Evolutionary conservation across 2,797 vertebrate species (phyloP), one percentile per base, ranked within the genome.

Genomic region (Gymnocypris eckloni): DNA sequence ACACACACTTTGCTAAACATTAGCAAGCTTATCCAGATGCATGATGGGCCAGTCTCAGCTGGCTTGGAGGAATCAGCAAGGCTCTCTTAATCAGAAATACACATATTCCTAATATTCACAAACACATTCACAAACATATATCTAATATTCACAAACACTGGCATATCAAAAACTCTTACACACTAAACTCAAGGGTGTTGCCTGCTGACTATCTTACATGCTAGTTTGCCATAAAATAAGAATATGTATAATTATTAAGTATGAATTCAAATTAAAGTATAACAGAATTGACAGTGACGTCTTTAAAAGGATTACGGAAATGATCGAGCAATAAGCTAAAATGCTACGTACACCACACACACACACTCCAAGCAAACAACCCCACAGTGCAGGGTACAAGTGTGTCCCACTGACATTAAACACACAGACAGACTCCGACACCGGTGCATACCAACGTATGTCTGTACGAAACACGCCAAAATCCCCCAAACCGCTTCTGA

Each of bases 41-140:
- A 87, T 87, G 81, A 84, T 84, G 85, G 89, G 81, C 54, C 71
- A 85, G 70, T 67, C 61, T 87, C 75, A 89, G 86, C 82, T 70
- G 82, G 59, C 56, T 79, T 59, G 73, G 70, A 87, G 84, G 77
- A 88, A 66, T 82, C 86, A 79, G 76, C 82, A 88, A 70, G 79
- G 43, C 70, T 41, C 43, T 7, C 69, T 48, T 18, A 39, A n/a
- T 59, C 83, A 75, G 13, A 66, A 15, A 16, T 13, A 73, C 28
- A 82, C 11, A 86, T 52, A 83, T 87, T 82, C 59, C 83, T 84
- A 54, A 67, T 20, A 85, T 79, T 72, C 79, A 84, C 64, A 83
- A 82, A 87, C 28, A 56, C 25, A 28, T 28, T 28, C 25, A 28
- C 25, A 28, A 28, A 28, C 25, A 28, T 28, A 84, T 61, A 15